Base-by-base conservation (phyloP, 2,888 invertebrate genomes). In the Candidula unifasciata region DNA sequence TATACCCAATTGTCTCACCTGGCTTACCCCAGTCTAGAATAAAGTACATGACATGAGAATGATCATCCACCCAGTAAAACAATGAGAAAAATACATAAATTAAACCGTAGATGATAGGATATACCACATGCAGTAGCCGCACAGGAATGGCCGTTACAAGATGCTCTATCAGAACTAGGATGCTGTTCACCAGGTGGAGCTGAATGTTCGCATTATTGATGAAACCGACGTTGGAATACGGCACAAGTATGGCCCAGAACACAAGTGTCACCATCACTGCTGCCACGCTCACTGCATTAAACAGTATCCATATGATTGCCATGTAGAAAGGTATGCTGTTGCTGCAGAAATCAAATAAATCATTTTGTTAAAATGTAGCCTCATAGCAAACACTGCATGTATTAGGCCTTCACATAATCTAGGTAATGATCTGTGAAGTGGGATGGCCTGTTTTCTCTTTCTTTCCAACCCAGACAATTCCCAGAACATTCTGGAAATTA, bases 11-110 rank as follows among this genome's bases (percentile, higher is more conserved):
- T 2, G 92, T 90, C 10, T 37, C 77, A 0, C 89, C 90, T 10
- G 91, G 91, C 10, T 90, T 76, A 76, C 89, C 89, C 92, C 92
- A 93, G 85, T 93, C 92, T 60, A 93, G 76, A 13, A 93, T 82
- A 6, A 91, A 91, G 86, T 93, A 93, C 69, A 93, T 87, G 2
- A 92, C 90, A 69, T 88, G 83, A 21, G 54, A 86, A 74, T 91
- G 90, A 76, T 92, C 91, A 21, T 87, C 87, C 2, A 89, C 88
- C 90, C 91, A 93, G 83, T 90, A 92, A 33, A 92, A 87, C 21
- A 88, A 85, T 68, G 90, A 90, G 86, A 93, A 93, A 5, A 90
- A 57, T 2, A 89, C 37, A 83, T 93, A 93, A 8, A 90, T 71
- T 0, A 90, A 0, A 0, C 90, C 91, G 80, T 91, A 92, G 0